phyloP scores from a whole-genome alignment of 2,888 invertebrate genomes.

The Autographa pulchrina region DNA sequence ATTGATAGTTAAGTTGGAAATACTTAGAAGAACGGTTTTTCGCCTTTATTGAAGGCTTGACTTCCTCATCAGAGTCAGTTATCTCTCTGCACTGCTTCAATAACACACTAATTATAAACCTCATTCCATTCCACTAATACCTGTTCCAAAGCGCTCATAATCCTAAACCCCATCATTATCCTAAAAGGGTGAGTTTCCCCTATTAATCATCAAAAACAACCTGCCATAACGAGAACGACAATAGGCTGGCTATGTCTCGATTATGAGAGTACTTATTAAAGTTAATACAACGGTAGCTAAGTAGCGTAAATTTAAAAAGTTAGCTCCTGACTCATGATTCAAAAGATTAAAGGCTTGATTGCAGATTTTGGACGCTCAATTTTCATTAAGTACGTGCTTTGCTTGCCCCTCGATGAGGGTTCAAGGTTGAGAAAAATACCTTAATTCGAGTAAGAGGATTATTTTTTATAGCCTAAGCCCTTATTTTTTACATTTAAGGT shows the following conservation, averaged over 20 bases:
- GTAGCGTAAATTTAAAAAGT: slow-evolving; percentile 49
- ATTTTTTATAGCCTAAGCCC: slow-evolving; percentile 29
- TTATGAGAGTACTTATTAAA: slow-evolving; percentile 30
- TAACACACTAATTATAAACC: background rate
- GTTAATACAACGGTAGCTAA: slow-evolving; percentile 28
- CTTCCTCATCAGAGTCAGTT: background rate
- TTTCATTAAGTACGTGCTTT: slow-evolving; percentile 50
- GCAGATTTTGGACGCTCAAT: slow-evolving; percentile 42
- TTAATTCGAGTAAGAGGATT: slow-evolving; percentile 17
- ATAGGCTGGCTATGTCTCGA: slow-evolving; percentile 27
- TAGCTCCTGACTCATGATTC: background rate
- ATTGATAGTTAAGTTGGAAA: no score
- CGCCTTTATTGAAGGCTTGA: background rate
- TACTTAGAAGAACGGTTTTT: no score
- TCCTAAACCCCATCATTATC: slow-evolving; percentile 7
- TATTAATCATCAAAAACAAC: slow-evolving; percentile 17
- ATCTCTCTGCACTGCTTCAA: background rate
- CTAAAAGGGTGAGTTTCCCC: background rate
- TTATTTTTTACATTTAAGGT: slow-evolving; percentile 2
- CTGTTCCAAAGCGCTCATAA: slow-evolving; percentile 7
- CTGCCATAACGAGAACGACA: slow-evolving; percentile 13
- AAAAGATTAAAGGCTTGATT: slow-evolving; percentile 52
- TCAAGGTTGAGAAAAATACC: slow-evolving; percentile 38
- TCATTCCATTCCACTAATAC: background rate
- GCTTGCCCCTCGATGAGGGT: slow-evolving; percentile 24